A percentile compares a stretch with the other conserved stretches of the same genome.
These are phyloP conservation scores for Antheraea yamamai DNA, from an alignment of 2,888 invertebrate genomes.

Conservation along the genomic window DNA sequence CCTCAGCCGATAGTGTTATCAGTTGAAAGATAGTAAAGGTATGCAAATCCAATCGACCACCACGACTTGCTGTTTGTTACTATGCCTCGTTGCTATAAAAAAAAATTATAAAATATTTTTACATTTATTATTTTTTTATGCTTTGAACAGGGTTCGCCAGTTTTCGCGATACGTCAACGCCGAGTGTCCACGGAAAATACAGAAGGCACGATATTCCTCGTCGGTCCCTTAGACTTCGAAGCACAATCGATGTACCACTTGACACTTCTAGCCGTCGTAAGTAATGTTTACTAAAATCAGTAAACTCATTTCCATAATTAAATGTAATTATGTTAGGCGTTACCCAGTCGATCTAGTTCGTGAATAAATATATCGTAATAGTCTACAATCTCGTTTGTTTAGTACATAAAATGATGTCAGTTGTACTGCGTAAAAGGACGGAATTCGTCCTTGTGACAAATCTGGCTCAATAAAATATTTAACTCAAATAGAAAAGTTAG, in stretches of 20 bases:
- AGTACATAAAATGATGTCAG: constrained; percentile 14
- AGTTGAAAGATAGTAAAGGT: no score
- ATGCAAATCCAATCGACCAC: no score
- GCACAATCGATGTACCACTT: constrained; percentile 93
- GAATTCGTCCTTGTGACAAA: constrained; percentile 19
- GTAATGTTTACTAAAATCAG: constrained; percentile 41
- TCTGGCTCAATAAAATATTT: constrained; percentile 5
- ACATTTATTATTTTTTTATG: constrained; percentile 23
- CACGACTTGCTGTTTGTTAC: no score
- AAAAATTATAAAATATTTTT: background rate
- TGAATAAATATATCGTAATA: constrained; percentile 8
- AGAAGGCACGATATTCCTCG: constrained; percentile 89
- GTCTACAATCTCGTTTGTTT: constrained; percentile 11
- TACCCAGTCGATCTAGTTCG: background rate
- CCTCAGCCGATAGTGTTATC: no score
- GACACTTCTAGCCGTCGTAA: constrained; percentile 93
- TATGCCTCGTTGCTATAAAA: no score
- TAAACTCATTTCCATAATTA: background rate
- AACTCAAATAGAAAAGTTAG: constrained; percentile 10
- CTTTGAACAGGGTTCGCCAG: constrained; percentile 84
- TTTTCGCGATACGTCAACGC: constrained; percentile 90
- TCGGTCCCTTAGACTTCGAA: constrained; percentile 93
- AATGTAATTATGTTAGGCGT: background rate
- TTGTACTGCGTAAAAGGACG: constrained; percentile 8
- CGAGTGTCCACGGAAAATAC: constrained; percentile 89